Evolutionary conservation across 2,888 invertebrate genomes (phyloP).

Genomic region (Dynastes maya): DNA sequence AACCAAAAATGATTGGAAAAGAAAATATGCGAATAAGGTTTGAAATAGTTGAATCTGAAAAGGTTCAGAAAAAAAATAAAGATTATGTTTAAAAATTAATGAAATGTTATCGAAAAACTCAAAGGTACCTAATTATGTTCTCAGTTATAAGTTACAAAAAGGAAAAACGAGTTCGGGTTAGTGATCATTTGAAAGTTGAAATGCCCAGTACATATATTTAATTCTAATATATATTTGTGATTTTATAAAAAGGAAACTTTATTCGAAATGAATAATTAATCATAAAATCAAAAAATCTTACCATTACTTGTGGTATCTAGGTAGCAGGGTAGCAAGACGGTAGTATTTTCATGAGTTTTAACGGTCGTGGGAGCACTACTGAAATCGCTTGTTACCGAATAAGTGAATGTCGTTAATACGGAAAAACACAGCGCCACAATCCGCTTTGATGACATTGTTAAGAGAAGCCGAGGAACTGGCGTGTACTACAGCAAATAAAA

Average conservation of each 20-base stretch:
- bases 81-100: no score
- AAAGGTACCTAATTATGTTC: no score
- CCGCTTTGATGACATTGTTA: constrained; percentile 43
- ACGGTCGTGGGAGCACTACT: constrained; percentile 83
- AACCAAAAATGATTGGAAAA: no score
- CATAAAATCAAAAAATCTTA: constrained; percentile 52
- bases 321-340: constrained; percentile 85
- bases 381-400: constrained; percentile 68
- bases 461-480: constrained; percentile 28
- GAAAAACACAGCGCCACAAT: constrained; percentile 42
- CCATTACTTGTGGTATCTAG: constrained; percentile 78
- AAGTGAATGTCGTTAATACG: constrained; percentile 29
- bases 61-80: no score
- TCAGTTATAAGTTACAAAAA: no score
- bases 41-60: no score
- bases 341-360: constrained; percentile 84
- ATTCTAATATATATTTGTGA: no score
- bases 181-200: no score
- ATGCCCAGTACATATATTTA: no score
- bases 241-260: background rate
- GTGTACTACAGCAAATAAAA: constrained; percentile 43
- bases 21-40: no score
- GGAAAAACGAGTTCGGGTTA: no score
- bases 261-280: constrained; percentile 4
- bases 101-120: no score